Conservation (phyloP, 2,888 invertebrate genomes). For the Sisyra terminalis region DNA sequence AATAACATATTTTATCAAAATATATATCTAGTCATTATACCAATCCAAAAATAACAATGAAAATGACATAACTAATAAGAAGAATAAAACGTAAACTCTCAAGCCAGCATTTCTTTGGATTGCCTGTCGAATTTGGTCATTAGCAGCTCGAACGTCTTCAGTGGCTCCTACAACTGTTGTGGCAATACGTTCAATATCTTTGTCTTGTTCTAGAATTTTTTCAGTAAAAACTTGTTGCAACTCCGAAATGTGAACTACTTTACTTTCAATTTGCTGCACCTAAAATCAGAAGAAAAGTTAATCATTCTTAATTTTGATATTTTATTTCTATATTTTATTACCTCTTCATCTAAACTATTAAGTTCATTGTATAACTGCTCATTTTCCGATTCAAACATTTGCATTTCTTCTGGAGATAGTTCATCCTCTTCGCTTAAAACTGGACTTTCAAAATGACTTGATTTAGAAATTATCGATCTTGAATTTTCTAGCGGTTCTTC, state of each 20-base stretch:
- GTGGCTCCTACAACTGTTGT: constrained; percentile 81
- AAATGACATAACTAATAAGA: constrained; percentile 89
- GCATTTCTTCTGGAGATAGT: constrained; percentile 72
- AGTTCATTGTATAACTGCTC: constrained; percentile 71
- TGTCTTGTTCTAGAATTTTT: constrained; percentile 87
- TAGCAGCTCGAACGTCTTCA: constrained; percentile 91
- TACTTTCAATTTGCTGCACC: constrained; percentile 69
- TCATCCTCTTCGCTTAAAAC: constrained; percentile 34
- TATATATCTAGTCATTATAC: constrained; percentile 68
- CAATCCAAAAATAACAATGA: constrained; percentile 92
- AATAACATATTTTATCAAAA: background rate
- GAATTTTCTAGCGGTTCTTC: background rate
- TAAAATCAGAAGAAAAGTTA: too few species aligned
- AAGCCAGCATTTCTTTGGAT: constrained; percentile 94
- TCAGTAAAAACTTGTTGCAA: constrained; percentile 93
- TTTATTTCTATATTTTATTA: background rate
- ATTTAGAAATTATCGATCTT: constrained; percentile 6
- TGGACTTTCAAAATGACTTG: constrained; percentile 3
- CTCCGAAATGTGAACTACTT: constrained; percentile 90
- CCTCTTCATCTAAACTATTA: constrained; percentile 79
- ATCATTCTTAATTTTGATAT: too few species aligned
- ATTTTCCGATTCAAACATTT: constrained; percentile 88
- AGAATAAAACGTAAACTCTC: constrained; percentile 87
- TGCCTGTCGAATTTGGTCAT: constrained; percentile 92
- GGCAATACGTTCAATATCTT: constrained; percentile 80